Conservation (phyloP, 1,140 invertebrate genomes). For the Lamellibrachia luymesi region DNA sequence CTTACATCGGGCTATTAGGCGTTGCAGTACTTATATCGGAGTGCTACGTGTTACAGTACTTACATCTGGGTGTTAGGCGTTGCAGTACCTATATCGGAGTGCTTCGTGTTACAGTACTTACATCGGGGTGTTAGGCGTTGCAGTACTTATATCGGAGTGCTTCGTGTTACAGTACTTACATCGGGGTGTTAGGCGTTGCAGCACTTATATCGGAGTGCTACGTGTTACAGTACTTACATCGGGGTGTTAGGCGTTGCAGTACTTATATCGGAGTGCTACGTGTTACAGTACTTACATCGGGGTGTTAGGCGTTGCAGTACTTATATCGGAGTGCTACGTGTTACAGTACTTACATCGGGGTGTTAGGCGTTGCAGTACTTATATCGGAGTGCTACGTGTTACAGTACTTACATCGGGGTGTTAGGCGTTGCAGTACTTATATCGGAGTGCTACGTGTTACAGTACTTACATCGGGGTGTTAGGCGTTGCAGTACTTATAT, state of each 20-base stretch:
- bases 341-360: not conserved
- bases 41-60: no score
- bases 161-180: not conserved
- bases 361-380: not conserved
- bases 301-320: not conserved
- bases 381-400: not conserved
- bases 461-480: not conserved
- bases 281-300: not conserved
- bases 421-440: not conserved
- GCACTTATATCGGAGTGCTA: not conserved
- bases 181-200: not conserved
- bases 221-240: not conserved
- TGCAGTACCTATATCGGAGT: not conserved
- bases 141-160: not conserved
- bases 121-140: not conserved
- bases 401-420: not conserved
- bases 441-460: not conserved
- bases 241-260: not conserved
- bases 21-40: no score
- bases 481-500: not conserved
- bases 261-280: not conserved
- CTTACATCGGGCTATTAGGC: no score
- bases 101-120: not conserved
- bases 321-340: not conserved
- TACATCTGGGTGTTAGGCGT: not conserved